Conservation (phyloP, 2,113 vertebrate genomes). For the Ictidomys tridecemlineatus region DNA sequence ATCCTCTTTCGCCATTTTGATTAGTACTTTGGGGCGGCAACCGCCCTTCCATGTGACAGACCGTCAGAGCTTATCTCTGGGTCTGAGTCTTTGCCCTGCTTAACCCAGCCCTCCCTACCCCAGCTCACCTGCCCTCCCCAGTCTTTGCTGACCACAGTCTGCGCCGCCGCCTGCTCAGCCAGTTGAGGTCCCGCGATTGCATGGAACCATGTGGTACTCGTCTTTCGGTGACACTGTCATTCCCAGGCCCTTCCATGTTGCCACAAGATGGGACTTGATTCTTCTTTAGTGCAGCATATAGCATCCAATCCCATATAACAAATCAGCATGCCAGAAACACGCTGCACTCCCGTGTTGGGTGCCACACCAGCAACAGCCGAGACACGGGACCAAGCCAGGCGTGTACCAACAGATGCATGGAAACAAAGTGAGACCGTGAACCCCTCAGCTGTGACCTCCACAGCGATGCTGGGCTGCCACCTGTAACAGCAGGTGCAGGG, state of each 20-base stretch:
- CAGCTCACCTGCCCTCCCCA: neutral
- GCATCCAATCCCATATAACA: too few species aligned
- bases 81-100: neutral
- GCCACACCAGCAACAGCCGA: too few species aligned
- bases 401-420: neutral
- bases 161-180: neutral
- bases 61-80: neutral
- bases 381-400: neutral
- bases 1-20: neutral
- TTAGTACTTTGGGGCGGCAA: neutral
- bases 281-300: neutral
- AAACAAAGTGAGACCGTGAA: rapidly evolving
- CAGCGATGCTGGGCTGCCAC: neutral
- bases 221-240: neutral
- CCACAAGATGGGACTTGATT: neutral
- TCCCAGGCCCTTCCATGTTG: too few species aligned
- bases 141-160: neutral
- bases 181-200: too few species aligned
- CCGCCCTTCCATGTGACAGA: neutral
- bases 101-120: neutral
- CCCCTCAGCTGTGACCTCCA: neutral
- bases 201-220: too few species aligned
- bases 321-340: too few species aligned
- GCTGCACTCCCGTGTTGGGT: neutral
- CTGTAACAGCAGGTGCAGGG: neutral